phyloP scores from a whole-genome alignment of 2,797 vertebrate species.

The Neopelma chrysocephalum region DNA sequence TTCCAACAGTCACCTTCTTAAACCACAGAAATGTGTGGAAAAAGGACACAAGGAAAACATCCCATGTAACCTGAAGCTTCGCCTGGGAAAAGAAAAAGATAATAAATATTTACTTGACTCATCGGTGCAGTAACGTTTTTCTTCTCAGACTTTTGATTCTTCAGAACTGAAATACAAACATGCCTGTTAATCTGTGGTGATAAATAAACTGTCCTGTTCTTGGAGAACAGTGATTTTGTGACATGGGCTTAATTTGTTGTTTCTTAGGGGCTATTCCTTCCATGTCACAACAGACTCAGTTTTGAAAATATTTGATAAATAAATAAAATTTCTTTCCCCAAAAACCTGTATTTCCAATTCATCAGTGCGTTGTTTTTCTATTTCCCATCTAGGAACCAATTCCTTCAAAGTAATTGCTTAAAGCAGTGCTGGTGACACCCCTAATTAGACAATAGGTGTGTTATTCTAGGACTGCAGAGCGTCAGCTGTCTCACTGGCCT shows the following conservation, averaged over 20 bases:
- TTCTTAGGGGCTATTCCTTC: neutral
- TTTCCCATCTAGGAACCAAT: neutral
- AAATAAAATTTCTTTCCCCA: neutral
- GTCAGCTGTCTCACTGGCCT: neutral
- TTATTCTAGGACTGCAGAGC: neutral
- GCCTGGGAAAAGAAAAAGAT: neutral
- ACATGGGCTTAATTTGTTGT: neutral
- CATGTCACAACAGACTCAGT: neutral
- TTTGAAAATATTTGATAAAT: neutral
- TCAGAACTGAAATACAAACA: neutral
- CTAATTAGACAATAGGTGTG: rapidly evolving
- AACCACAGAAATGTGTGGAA: neutral
- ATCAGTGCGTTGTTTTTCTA: neutral
- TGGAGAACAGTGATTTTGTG: neutral
- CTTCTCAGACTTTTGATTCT: neutral
- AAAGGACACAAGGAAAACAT: neutral
- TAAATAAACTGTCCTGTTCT: neutral
- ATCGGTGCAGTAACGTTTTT: neutral
- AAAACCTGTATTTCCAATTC: neutral
- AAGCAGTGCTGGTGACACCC: neutral
- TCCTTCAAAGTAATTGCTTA: neutral
- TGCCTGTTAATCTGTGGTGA: neutral
- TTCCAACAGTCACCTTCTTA: neutral
- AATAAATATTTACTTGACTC: neutral
- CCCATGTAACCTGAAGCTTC: neutral